Base-by-base conservation (phyloP, 1,140 invertebrate species). In the Drosophila azteca region DNA sequence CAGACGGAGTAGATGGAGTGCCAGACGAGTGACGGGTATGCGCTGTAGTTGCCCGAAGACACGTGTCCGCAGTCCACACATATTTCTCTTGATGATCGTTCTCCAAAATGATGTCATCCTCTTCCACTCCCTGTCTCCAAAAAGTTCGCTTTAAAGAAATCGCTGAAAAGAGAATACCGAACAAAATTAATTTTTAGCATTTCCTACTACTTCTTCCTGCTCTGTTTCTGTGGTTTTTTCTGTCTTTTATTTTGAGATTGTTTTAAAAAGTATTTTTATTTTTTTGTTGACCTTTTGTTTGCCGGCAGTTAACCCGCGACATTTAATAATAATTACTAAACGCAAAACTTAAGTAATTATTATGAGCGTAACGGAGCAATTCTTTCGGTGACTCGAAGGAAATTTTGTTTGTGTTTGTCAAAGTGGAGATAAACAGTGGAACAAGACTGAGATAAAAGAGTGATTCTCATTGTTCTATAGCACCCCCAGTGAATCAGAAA, bases 321-420 rank as follows among this genome's bases (percentile, higher is more conserved):
- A 58, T 26, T 26, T 57, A 69, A 57, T 58, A 69, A 69, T 69
- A 69, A 69, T 69, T 69, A 69, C 67, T 43, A 35, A 31, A 43
- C 69, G 52, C 66, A 58, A 69, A 58, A 69, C 66, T 69, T 17
- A 35, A 69, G 65, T 69, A 31, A 48, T 58, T 68, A 51, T 57
- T 39, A 13, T 39, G 35, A 39, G 35, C 35, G 35, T 50, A 41
- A 35, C 24, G 9, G 15, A 26, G 22, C 41, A 29, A 17, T 48
- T 55, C 43, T 49, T 35, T 9, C 44, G 43, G 45, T 3, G 57
- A 29, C 41, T 43, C 35, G 35, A 44, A n/a, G 26, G 24, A 58
- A 69, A 39, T 43, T 69, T 43, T 69, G 67, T 69, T 69, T 69
- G 44, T 68, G 51, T 69, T 69, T 69, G 65, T 20, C 39, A 58